A percentile compares a stretch with the other conserved stretches of the same genome.
phyloP scores from a whole-genome alignment of 1,140 invertebrate species.

The Delia radicum region DNA sequence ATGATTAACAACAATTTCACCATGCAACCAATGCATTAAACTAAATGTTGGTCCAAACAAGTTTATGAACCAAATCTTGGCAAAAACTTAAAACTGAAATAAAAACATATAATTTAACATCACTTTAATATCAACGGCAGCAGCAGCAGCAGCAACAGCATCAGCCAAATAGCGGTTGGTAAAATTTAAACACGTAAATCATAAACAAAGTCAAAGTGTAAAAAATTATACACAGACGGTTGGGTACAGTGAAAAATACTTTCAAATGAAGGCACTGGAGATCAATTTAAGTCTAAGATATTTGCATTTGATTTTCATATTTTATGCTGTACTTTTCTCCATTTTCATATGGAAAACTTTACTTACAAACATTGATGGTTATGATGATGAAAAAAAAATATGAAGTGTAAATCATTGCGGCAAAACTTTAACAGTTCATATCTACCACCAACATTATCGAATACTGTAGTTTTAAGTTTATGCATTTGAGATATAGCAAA shows the following conservation, averaged over 20 bases:
- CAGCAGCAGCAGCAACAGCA: background rate
- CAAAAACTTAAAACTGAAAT: background rate
- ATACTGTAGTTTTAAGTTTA: background rate
- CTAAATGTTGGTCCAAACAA: background rate
- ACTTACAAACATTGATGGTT: background rate
- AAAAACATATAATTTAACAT: background rate
- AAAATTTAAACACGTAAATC: conserved; percentile 11
- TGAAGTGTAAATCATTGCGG: background rate
- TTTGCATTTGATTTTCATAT: background rate
- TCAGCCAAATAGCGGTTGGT: background rate
- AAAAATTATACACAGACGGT: background rate
- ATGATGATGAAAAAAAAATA: background rate
- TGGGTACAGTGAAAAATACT: background rate
- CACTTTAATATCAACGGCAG: background rate
- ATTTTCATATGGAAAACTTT: background rate
- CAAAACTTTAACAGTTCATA: background rate
- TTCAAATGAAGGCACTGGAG: background rate
- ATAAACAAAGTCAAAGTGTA: conserved; percentile 17
- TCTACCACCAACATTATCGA: background rate
- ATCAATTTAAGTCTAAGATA: background rate
- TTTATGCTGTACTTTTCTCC: background rate
- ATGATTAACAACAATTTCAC: background rate
- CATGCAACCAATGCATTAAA: background rate
- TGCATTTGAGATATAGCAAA: no score
- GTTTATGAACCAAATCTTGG: background rate